phyloP scores from a whole-genome alignment of 2,888 invertebrate genomes.

The Halictus quadricinctus region DNA sequence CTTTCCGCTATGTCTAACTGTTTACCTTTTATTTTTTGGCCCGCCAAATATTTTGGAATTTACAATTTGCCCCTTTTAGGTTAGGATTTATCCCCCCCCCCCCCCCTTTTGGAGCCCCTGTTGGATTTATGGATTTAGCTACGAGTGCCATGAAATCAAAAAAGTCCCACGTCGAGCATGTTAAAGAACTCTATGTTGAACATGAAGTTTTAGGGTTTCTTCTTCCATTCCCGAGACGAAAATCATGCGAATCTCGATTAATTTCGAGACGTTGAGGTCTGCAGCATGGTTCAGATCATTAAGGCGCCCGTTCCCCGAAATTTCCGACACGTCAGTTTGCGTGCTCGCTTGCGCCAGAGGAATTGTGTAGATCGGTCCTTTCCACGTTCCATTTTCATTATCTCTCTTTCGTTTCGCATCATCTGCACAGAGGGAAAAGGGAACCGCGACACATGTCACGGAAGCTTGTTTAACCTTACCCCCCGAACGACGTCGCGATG shows the following conservation, averaged over 20 bases:
- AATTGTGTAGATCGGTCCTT: constrained; percentile 25
- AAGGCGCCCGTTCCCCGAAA: constrained; percentile 39
- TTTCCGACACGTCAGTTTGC: constrained; percentile 52
- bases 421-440: constrained; percentile 16
- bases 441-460: constrained; percentile 23
- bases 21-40: no score
- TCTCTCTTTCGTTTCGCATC: constrained; percentile 59
- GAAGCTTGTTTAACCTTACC: constrained; percentile 48
- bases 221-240: neutral
- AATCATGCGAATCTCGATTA: neutral
- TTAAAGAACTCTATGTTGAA: no score
- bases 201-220: neutral
- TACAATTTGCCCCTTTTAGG: no score
- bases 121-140: no score
- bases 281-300: constrained; percentile 17
- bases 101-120: no score
- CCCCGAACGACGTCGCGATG: constrained; percentile 27
- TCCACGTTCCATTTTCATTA: constrained; percentile 62
- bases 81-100: no score
- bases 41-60: no score
- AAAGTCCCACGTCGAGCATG: no score
- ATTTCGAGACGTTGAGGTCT: neutral
- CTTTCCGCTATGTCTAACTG: no score
- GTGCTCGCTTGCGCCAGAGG: constrained; percentile 23
- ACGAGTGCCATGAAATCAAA: no score